Conservation (phyloP, 1,140 invertebrate species). For the Notospermus geniculatus region DNA sequence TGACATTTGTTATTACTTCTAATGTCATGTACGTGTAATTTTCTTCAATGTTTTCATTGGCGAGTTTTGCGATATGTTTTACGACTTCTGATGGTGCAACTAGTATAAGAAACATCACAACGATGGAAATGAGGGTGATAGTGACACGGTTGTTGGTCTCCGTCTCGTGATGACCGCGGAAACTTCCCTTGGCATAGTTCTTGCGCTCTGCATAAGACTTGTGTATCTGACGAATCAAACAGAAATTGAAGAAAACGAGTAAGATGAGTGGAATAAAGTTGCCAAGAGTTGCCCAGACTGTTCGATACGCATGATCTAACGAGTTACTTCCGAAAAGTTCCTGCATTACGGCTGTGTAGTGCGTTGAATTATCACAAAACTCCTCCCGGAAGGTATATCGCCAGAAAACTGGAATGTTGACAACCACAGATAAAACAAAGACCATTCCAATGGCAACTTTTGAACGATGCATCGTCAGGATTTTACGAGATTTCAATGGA, state of each 20-base stretch:
- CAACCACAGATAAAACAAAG: no score
- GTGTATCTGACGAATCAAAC: slow-evolving; percentile 45
- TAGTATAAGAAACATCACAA: slow-evolving; percentile 51
- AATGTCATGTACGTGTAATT: no score
- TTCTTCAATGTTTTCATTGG: no score
- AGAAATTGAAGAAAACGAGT: slow-evolving; percentile 46
- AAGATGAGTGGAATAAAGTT: slow-evolving; percentile 50
- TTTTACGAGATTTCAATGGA: slow-evolving; percentile 44
- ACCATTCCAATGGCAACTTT: slow-evolving; percentile 47
- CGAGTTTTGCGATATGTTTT: no score
- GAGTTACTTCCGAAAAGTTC: no score
- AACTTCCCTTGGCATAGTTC: slow-evolving; percentile 16
- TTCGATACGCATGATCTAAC: slow-evolving; percentile 43
- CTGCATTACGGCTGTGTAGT: no score
- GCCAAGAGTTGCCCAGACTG: slow-evolving; percentile 46
- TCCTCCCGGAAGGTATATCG: no score
- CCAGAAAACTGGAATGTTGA: no score
- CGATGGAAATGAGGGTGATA: slow-evolving; percentile 47
- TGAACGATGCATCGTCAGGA: slow-evolving; percentile 45
- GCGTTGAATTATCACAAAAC: no score
- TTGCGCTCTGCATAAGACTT: slow-evolving; percentile 42
- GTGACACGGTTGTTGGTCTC: slow-evolving; percentile 38
- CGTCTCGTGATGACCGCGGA: slow-evolving; percentile 8
- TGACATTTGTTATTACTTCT: no score
- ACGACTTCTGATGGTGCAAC: slow-evolving; percentile 52